Base-by-base conservation (phyloP, 2,797 vertebrate species). In the Yasuhikotakia modesta region DNA sequence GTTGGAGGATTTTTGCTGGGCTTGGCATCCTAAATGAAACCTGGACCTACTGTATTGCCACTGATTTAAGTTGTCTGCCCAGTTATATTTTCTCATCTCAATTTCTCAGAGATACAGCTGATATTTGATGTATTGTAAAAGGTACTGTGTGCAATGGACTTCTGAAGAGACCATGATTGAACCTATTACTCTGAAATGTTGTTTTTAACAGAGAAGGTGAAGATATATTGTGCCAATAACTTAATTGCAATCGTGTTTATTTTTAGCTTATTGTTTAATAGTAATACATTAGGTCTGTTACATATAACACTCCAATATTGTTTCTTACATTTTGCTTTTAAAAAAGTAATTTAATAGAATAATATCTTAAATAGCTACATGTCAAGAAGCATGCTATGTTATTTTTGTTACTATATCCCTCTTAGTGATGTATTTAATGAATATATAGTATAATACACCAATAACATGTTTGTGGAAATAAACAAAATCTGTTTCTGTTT, bases 1-100 rank as follows among this genome's bases (percentile, higher is more conserved):
- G 89, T 97, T 21, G 98, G 98, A 89, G 98, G 98, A 72, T 99
- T 99, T 91, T 93, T 99, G 89, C 88, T 99, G 17, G 98, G 97
- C 78, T 90, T 99, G 87, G 96, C 94, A 0, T 99, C 96, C 1
- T 99, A 95, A 93, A 74, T 73, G 46, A 7, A 64, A 58, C 17
- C 17, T 63, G 78, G 63, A 72, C 24, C 58, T 81, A 24, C 45
- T 83, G 55, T 65, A 16, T 78, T 70, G 46, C 50, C n/a, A 55
- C 58, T 71, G 22, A 43, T 64, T n/a, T 27, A 55, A 46, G 19
- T 39, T 13, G 21, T 53, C 22, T 65, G 50, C 52, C 67, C 74
- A 46, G 43, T 61, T 35, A 60, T 69, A 48, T 69, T 69, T 5
- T 69, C 45, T n/a, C 8, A 45, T 74, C 65, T 55, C 21, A 35